Percentiles rank a stretch among this genome's conserved stretches.
These are phyloP conservation scores for Caenorhabditis auriculariae DNA, from an alignment of 2,888 invertebrate genomes.

Conservation along the genomic window DNA sequence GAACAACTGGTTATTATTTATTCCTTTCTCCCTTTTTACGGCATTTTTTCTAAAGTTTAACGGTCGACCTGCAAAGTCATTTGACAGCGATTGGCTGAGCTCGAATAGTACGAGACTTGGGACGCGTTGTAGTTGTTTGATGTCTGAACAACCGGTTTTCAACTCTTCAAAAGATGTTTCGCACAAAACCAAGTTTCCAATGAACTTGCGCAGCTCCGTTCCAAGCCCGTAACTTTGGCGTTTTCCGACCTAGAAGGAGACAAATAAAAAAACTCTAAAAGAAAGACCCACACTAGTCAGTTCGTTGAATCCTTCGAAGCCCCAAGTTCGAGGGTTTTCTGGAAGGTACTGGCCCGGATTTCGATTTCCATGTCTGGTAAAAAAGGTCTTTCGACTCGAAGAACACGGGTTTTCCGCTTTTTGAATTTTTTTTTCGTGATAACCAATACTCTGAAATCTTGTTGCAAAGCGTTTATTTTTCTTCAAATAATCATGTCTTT, in stretches of 20 bases:
- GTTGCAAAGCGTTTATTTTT: background rate
- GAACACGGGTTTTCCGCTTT: no score
- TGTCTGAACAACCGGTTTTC: background rate
- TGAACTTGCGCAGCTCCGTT: conserved; percentile 37
- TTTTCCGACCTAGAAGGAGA: conserved; percentile 37
- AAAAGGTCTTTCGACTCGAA: no score
- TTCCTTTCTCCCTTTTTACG: background rate
- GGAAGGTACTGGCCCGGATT: conserved; percentile 33
- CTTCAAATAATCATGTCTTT: background rate
- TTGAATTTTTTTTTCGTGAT: no score
- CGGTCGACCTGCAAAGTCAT: conserved; percentile 48
- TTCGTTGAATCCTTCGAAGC: conserved; percentile 34
- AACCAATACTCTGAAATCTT: no score
- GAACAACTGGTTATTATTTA: no score
- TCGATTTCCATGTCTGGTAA: conserved; percentile 39
- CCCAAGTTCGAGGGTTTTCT: conserved; percentile 30
- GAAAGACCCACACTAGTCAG: conserved; percentile 23
- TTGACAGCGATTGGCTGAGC: conserved; percentile 50
- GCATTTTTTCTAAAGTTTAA: background rate
- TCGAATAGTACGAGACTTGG: conserved; percentile 43
- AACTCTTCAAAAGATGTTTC: background rate
- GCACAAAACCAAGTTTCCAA: conserved; percentile 17
- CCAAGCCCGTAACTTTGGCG: conserved; percentile 45
- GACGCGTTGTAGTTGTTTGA: conserved; percentile 30
- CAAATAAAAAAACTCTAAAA: background rate